Evolutionary conservation across 2,113 vertebrate genomes (phyloP).

Genomic region (Perccottus glenii): DNA sequence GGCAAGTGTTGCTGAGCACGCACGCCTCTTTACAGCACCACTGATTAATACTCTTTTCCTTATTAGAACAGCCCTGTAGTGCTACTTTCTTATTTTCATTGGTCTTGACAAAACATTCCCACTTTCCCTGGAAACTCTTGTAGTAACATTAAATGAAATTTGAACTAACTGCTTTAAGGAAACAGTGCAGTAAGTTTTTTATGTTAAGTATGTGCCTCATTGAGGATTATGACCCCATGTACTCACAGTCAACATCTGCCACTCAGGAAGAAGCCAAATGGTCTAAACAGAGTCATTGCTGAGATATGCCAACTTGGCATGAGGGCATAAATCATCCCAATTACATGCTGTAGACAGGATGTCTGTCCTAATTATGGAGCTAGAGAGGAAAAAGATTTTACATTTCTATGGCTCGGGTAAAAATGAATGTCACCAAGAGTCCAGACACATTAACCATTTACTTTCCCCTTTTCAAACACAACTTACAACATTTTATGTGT

Average conservation of each 20-base stretch:
- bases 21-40: constrained; percentile 30
- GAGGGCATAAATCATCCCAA: constrained; percentile 67
- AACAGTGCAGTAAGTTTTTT: neutral
- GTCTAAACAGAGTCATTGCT: constrained; percentile 54
- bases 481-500: neutral
- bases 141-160: constrained; percentile 4
- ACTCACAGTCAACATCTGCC: constrained; percentile 71
- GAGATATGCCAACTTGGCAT: constrained; percentile 65
- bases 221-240: constrained; percentile 42
- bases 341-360: constrained; percentile 69
- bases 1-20: constrained; percentile 35
- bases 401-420: constrained; percentile 46
- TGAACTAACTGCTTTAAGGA: neutral
- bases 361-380: constrained; percentile 72
- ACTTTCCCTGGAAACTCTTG: neutral
- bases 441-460: constrained; percentile 22
- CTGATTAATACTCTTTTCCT: neutral
- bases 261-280: constrained; percentile 63
- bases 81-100: neutral
- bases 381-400: constrained; percentile 61
- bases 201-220: constrained; percentile 30
- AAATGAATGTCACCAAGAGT: constrained; percentile 43
- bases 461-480: constrained; percentile 2
- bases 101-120: neutral
- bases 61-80: neutral